These are phyloP conservation scores for Allobates femoralis DNA, from an alignment of 2,797 vertebrate genomes.

Conservation along the genomic window DNA sequence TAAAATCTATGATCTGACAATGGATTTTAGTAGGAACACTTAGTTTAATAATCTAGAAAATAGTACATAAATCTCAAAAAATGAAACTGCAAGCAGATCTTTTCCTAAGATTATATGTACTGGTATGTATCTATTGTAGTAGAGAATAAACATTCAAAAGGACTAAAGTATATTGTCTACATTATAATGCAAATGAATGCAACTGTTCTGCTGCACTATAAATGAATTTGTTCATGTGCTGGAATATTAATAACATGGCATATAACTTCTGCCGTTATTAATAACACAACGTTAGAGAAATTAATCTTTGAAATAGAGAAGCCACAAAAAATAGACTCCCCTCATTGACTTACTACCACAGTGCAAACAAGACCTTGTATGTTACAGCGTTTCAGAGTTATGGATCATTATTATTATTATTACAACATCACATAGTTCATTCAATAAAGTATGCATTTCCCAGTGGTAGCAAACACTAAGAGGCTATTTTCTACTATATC, in stretches of 20 bases:
- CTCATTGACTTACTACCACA: constrained; percentile 59
- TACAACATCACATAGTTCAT: constrained; percentile 34
- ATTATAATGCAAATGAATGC: constrained; percentile 63
- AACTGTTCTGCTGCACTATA: constrained; percentile 57
- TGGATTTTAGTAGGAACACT: background rate
- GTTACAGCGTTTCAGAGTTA: constrained; percentile 51
- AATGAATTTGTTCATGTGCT: constrained; percentile 62
- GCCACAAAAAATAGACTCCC: constrained; percentile 35
- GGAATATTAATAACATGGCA: constrained; percentile 63
- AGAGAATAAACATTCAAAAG: constrained; percentile 58
- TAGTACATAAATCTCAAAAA: background rate
- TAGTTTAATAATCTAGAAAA: background rate
- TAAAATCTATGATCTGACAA: background rate
- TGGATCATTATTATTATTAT: constrained; percentile 60
- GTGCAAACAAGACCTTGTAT: constrained; percentile 58
- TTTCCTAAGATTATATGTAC: constrained; percentile 22
- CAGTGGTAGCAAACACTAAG: constrained; percentile 39
- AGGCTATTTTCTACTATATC: constrained; percentile 12
- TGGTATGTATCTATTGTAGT: constrained; percentile 35
- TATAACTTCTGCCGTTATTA: constrained; percentile 62
- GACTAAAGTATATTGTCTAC: constrained; percentile 26
- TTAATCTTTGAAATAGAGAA: constrained; percentile 59
- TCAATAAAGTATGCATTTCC: constrained; percentile 52
- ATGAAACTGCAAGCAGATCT: background rate
- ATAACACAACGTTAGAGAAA: constrained; percentile 57